Evolutionary conservation across 1,140 invertebrate genomes (phyloP).

Genomic region (Heterodera carotae): DNA sequence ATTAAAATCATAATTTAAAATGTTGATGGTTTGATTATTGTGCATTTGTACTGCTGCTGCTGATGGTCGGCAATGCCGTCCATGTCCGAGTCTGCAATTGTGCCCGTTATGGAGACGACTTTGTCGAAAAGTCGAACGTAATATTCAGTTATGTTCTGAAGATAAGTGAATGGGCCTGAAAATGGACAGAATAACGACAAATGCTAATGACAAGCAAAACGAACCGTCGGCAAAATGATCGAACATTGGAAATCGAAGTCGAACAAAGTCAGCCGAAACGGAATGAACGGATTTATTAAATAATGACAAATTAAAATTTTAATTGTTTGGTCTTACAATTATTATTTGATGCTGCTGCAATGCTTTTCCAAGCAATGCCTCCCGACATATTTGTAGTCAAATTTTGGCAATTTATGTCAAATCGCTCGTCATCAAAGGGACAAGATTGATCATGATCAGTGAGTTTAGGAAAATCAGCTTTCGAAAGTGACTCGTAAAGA

Average conservation of each 20-base stretch:
- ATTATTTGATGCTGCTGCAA: background rate
- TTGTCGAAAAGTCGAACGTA: conserved; percentile 39
- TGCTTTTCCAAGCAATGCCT: conserved; percentile 2
- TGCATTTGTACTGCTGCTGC: too few relatives aligned
- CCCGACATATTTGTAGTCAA: background rate
- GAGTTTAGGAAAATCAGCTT: background rate
- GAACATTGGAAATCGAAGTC: background rate
- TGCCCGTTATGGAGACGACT: conserved; percentile 47
- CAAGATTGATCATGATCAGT: background rate
- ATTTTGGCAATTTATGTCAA: background rate
- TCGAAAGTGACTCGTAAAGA: background rate
- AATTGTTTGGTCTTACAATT: background rate
- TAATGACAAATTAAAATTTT: background rate
- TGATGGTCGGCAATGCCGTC: conserved; percentile 46
- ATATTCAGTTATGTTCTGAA: conserved; percentile 44
- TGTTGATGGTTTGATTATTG: too few relatives aligned
- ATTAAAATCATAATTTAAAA: too few relatives aligned
- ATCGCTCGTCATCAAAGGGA: background rate
- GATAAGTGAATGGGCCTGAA: conserved; percentile 6
- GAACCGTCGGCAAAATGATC: background rate
- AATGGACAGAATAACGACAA: background rate
- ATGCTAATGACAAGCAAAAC: background rate
- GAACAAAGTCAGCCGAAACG: background rate
- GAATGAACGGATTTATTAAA: background rate
- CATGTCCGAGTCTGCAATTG: conserved; percentile 42